phyloP scores from a whole-genome alignment of 53 echinoderm and acorn worm species.

The Echinometra lucunter region DNA sequence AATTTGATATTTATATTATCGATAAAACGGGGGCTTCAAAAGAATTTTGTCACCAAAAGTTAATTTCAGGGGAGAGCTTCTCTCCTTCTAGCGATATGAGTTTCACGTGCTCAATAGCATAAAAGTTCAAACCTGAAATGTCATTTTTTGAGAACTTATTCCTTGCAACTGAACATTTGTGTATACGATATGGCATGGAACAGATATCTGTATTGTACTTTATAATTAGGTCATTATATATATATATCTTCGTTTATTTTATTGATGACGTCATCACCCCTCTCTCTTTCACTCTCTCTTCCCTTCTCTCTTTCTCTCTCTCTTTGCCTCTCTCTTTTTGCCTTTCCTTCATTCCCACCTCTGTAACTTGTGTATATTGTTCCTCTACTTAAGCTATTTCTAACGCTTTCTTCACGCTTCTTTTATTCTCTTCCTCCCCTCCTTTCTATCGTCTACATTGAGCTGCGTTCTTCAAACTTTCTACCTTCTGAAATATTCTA shows the following conservation, averaged over 20 bases:
- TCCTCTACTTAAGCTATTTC: neutral
- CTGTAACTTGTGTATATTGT: neutral
- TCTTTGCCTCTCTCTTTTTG: neutral
- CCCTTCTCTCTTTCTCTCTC: neutral
- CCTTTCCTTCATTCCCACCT: neutral
- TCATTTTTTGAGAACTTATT: neutral
- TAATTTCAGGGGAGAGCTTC: conserved; percentile 50
- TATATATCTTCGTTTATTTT: neutral
- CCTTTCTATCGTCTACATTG: too few relatives aligned
- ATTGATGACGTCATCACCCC: neutral
- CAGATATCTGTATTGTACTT: neutral
- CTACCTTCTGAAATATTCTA: neutral
- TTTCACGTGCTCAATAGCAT: neutral
- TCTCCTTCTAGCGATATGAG: neutral
- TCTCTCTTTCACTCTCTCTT: neutral
- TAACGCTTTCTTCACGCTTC: neutral
- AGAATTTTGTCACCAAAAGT: conserved; percentile 42
- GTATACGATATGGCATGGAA: neutral
- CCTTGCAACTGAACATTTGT: neutral
- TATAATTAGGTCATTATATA: neutral
- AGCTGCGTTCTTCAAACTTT: neutral
- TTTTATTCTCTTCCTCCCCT: too few relatives aligned
- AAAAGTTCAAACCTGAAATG: conserved; percentile 25
- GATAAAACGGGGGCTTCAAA: conserved; percentile 16
- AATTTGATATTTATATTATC: conserved; percentile 60